Conservation (phyloP, 1,140 invertebrate genomes). For the Lordiphosa stackelbergi region DNA sequence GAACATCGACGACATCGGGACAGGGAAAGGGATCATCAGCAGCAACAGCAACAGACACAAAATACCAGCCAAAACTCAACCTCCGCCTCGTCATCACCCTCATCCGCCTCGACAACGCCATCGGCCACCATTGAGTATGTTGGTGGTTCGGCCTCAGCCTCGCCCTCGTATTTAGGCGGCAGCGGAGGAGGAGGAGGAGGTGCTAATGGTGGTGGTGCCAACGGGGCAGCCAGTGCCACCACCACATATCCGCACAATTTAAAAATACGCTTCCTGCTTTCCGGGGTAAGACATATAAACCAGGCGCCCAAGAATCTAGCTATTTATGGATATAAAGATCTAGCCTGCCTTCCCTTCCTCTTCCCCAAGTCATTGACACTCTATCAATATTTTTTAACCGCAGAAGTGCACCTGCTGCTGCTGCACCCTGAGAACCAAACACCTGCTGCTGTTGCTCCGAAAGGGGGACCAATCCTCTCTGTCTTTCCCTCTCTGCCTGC, state of each 20-base stretch:
- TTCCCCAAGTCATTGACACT: slow-evolving; percentile 26
- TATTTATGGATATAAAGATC: too few species aligned
- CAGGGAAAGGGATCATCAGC: slow-evolving; percentile 41
- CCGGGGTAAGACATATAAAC: slow-evolving; percentile 64
- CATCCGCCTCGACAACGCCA: slow-evolving; percentile 67
- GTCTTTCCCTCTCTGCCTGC: not conserved
- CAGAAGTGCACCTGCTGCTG: slow-evolving; percentile 28
- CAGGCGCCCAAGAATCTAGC: too few species aligned
- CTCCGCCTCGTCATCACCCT: slow-evolving; percentile 71
- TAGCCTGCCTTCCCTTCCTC: too few species aligned
- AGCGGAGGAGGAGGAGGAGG: too few species aligned
- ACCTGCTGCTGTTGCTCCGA: slow-evolving; percentile 26
- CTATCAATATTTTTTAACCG: slow-evolving; percentile 52
- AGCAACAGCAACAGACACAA: slow-evolving; percentile 32
- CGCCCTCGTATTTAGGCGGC: slow-evolving; percentile 59
- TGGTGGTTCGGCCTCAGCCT: slow-evolving; percentile 65
- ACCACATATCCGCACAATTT: slow-evolving; percentile 76
- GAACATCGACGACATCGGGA: slow-evolving; percentile 57
- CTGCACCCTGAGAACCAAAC: slow-evolving; percentile 38
- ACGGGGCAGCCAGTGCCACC: slow-evolving; percentile 41
- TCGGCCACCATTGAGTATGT: slow-evolving; percentile 70
- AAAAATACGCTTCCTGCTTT: slow-evolving; percentile 77
- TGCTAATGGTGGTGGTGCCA: slow-evolving; percentile 11
- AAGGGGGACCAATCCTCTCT: too few species aligned
- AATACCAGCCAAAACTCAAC: slow-evolving; percentile 68